Evolutionary conservation across 2,888 invertebrate genomes (phyloP), one percentile per base, ranked within the genome.

Genomic region (Eupeodes latifasciatus): DNA sequence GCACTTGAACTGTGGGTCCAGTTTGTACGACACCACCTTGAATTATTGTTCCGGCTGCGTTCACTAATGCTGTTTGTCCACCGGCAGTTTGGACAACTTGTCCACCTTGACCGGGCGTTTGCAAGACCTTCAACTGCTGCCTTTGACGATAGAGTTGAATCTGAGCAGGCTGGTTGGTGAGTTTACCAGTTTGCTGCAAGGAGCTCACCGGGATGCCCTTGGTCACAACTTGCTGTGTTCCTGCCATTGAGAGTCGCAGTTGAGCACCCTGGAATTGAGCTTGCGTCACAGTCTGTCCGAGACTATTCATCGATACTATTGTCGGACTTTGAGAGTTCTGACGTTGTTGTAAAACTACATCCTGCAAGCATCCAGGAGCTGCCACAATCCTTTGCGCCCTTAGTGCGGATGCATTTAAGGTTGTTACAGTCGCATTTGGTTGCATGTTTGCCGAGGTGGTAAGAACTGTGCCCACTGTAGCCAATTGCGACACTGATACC

Each of bases 111-210:
- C 90, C 90, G 0, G 88, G 88, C 2, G 89, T 85, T 62, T 91
- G 90, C 16, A 88, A 27, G 5, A 91, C 92, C 89, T 93, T 93
- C 0, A 94, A 81, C 87, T 93, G 93, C 59, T 92, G 92, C 3
- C 94, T 91, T 82, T 93, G 94, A 0, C 94, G 91, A 85, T 93
- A 94, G 0, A 94, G 91, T 87, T 94, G 94, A 49, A 94, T 93
- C 71, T 93, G 93, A 3, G 92, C 90, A 0, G 92, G 91, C 61
- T 92, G 93, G 75, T 91, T 92, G 1, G 90, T 90, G 1, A 92
- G 88, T 47, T 93, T 93, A 49, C 92, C 92, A 11, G 92, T 91
- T 89, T 93, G 93, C 71, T 93, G 93, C 12, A 93, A 80, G 0
- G 93, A 91, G 19, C 92, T 92, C 7, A 93, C 93, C 5, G 94